Base-by-base conservation (phyloP, 2,888 invertebrate genomes). In the Diplazon laetatorius region DNA sequence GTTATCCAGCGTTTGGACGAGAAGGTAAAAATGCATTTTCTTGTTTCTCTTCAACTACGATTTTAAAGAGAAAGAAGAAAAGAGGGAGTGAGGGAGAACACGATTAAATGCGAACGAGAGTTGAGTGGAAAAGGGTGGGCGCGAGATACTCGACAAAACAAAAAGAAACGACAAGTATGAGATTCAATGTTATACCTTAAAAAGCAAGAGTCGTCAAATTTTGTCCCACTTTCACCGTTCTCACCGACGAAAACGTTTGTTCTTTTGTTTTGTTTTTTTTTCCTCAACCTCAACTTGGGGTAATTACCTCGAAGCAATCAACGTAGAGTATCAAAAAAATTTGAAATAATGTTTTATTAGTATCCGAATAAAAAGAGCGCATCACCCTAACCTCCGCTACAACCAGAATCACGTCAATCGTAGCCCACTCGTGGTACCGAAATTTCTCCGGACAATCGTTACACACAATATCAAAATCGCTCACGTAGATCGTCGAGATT, bases 31-130 rank as follows among this genome's bases (percentile, higher is more conserved):
- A n/a, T n/a, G n/a, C n/a, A n/a, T n/a, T n/a, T n/a, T n/a, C n/a
- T n/a, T n/a, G n/a, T n/a, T n/a, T n/a, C n/a, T n/a, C n/a, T n/a
- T n/a, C n/a, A n/a, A n/a, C n/a, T n/a, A n/a, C n/a, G n/a, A n/a
- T n/a, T n/a, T n/a, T n/a, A n/a, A n/a, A n/a, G 75, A 73, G 71
- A 50, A 62, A 22, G 71, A 76, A 52, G 50, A 14, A 35, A 50
- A n/a, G 37, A 12, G 52, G 62, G 22, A 30, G 60, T 62, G 59
- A 55, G 18, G 22, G 65, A 35, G 59, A 55, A 52, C 39, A 46
- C 68, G 63, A 76, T 77, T 71, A 55, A 77, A 80, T 74, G 69
- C 25, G 59, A 78, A 71, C 52, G 81, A 75, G 80, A 50, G 72
- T 73, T 55, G 59, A 35, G 70, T 42, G 60, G 57, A 37, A 71